These are phyloP conservation scores for Willowsia nigromaculata DNA, from an alignment of 2,888 invertebrate genomes.

Conservation along the genomic window DNA sequence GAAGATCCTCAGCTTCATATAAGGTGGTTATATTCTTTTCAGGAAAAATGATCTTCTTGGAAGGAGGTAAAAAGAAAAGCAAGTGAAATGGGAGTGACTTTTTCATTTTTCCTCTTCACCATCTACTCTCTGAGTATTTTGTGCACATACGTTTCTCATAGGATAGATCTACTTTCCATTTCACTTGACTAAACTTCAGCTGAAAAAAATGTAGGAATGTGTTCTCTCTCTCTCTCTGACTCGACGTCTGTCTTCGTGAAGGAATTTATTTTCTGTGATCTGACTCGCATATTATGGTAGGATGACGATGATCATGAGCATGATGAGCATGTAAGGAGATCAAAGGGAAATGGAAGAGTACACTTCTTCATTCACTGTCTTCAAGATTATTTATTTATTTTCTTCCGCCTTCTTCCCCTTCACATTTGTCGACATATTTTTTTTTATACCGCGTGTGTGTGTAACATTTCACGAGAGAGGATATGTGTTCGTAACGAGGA, in stretches of 20 bases:
- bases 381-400: slow-evolving; percentile 38
- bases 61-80: neutral
- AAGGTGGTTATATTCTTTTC: neutral
- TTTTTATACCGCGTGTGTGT: neutral
- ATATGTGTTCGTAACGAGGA: neutral
- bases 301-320: slow-evolving; percentile 3
- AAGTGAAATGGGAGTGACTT: slow-evolving; percentile 1
- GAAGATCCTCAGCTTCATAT: neutral
- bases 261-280: slow-evolving; percentile 34
- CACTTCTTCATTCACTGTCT: neutral
- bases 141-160: neutral
- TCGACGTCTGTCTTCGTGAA: neutral
- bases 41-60: neutral
- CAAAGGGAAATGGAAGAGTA: slow-evolving; percentile 11
- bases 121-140: neutral
- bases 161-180: neutral
- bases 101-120: neutral
- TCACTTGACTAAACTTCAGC: neutral
- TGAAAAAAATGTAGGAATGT: neutral
- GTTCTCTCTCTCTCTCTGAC: neutral
- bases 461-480: too few species aligned
- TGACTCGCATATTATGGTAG: slow-evolving; percentile 20
- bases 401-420: slow-evolving; percentile 9
- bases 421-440: neutral
- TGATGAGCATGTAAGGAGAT: slow-evolving; percentile 34